Percentiles rank a stretch among this genome's conserved stretches.
Evolutionary conservation across 2,888 invertebrate species (phyloP).

Genomic region (Sesamia inferens): DNA sequence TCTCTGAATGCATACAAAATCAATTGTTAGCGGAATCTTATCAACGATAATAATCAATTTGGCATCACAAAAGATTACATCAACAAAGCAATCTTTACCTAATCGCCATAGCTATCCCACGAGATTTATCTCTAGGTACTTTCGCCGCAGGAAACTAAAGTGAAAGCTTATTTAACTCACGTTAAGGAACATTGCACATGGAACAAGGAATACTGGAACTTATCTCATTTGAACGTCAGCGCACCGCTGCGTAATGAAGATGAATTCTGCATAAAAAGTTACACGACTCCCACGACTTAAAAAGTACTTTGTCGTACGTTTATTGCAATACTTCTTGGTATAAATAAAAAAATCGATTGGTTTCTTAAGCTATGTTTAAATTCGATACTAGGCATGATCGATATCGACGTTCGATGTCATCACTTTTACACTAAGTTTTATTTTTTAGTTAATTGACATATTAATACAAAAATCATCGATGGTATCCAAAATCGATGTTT

Average conservation of each 20-base stretch:
- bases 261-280: constrained; percentile 51
- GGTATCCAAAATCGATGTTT: too few species aligned
- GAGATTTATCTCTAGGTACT: constrained; percentile 57
- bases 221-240: constrained; percentile 58
- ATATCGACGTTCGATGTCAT: too few species aligned
- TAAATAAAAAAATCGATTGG: constrained; percentile 12
- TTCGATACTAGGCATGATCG: background rate
- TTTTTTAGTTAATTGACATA: too few species aligned
- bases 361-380: constrained; percentile 3
- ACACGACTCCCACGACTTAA: constrained; percentile 54
- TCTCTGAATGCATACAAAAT: constrained; percentile 27
- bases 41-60: constrained; percentile 44
- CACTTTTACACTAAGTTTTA: too few species aligned
- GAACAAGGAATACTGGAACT: constrained; percentile 32
- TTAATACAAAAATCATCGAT: too few species aligned
- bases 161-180: constrained; percentile 68
- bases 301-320: constrained; percentile 42
- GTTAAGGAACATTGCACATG: constrained; percentile 55
- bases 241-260: constrained; percentile 52
- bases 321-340: constrained; percentile 50
- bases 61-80: constrained; percentile 44
- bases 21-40: constrained; percentile 34
- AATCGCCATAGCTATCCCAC: constrained; percentile 46
- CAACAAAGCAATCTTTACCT: constrained; percentile 41
- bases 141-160: constrained; percentile 66